Conservation (phyloP, 2,888 invertebrate genomes). For the Athalia cordata region DNA sequence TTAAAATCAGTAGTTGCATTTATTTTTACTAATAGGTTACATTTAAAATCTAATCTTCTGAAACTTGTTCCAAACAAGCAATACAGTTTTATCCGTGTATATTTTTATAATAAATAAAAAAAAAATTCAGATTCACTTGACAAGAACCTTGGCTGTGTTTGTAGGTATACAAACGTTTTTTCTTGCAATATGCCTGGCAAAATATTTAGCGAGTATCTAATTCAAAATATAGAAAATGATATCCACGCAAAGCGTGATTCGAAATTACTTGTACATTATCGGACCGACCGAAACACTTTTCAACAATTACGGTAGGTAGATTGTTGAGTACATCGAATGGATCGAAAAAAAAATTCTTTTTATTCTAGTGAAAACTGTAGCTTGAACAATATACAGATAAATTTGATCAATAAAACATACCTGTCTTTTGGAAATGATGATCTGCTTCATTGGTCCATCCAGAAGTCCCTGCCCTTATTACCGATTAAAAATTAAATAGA, state of each 20-base stretch:
- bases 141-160: constrained; percentile 32
- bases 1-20: constrained; percentile 8
- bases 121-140: constrained; percentile 22
- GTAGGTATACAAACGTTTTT: constrained; percentile 31
- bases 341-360: constrained; percentile 43
- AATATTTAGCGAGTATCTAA: constrained; percentile 13
- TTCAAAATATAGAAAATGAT: constrained; percentile 9
- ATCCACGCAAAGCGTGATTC: constrained; percentile 19
- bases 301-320: constrained; percentile 31
- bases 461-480: constrained; percentile 5
- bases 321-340: constrained; percentile 21
- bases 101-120: constrained; percentile 10
- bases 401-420: constrained; percentile 49
- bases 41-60: constrained; percentile 9
- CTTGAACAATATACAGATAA: constrained; percentile 39
- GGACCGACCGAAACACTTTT: constrained; percentile 30
- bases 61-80: not conserved
- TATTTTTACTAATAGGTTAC: constrained; percentile 4
- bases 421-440: constrained; percentile 56
- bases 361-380: constrained; percentile 48
- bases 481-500: constrained; percentile 24
- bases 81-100: constrained; percentile 13
- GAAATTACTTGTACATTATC: constrained; percentile 14
- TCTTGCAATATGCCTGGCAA: constrained; percentile 16
- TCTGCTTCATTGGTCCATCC: constrained; percentile 46